phyloP scores from a whole-genome alignment of 2,797 vertebrate genomes.

The Gallinago solitaria region DNA sequence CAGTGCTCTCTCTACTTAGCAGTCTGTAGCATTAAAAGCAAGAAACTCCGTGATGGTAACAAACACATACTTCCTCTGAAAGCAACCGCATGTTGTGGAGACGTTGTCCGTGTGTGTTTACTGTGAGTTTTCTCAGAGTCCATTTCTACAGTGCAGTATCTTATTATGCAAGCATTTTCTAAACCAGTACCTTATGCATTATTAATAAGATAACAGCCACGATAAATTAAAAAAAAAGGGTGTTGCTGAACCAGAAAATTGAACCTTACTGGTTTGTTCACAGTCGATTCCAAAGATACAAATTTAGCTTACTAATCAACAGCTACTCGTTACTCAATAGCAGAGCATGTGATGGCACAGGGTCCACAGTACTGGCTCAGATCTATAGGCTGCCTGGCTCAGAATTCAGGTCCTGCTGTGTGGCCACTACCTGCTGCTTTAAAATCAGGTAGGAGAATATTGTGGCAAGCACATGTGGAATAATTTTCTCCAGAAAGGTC shows the following conservation, averaged over 20 bases:
- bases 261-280: not conserved
- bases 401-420: not conserved
- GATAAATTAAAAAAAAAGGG: not conserved
- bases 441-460: not conserved
- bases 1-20: not conserved
- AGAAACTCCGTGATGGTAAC: not conserved
- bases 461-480: not conserved
- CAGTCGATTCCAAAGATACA: not conserved
- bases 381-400: fast-evolving
- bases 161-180: not conserved
- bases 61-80: not conserved
- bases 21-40: not conserved
- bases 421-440: not conserved
- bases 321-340: not conserved
- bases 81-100: not conserved
- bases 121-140: not conserved
- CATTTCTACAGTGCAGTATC: not conserved
- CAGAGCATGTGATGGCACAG: not conserved
- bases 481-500: not conserved
- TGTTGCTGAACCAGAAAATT: conserved; percentile 14
- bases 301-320: not conserved
- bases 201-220: not conserved
- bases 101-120: not conserved
- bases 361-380: not conserved
- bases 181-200: not conserved